phyloP scores from a whole-genome alignment of 2,797 vertebrate genomes.

The Dicrostonyx torquatus region DNA sequence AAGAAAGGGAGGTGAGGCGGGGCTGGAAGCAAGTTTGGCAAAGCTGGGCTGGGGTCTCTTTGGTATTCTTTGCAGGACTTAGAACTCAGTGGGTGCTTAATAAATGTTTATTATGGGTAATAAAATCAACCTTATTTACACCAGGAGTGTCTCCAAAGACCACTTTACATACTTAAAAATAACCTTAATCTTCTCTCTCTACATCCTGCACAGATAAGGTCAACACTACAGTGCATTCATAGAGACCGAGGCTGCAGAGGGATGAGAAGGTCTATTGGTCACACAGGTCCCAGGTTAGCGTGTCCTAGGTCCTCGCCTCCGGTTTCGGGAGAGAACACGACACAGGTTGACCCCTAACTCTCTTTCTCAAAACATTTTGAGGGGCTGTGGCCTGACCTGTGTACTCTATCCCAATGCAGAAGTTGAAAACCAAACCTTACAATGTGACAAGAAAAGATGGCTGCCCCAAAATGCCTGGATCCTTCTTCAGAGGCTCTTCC shows the following conservation, averaged over 20 bases:
- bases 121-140: constrained; percentile 68
- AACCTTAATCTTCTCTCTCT: constrained; percentile 61
- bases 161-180: constrained; percentile 64
- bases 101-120: constrained; percentile 70
- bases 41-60: constrained; percentile 13
- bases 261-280: background rate
- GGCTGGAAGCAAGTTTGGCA: background rate
- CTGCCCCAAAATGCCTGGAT: background rate
- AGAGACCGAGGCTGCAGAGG: background rate
- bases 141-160: constrained; percentile 64
- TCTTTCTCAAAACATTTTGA: background rate
- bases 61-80: constrained; percentile 31
- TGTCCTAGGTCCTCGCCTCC: background rate
- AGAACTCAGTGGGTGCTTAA: constrained; percentile 59
- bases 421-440: no score
- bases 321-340: background rate
- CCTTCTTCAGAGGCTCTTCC: background rate
- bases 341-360: background rate
- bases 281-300: background rate
- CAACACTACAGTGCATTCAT: background rate
- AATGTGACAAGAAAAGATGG: background rate
- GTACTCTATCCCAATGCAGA: background rate
- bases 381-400: background rate
- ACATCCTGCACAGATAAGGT: background rate
- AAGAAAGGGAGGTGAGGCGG: background rate